phyloP scores from a whole-genome alignment of 2,797 vertebrate species.

The Sebastes steindachneri region DNA sequence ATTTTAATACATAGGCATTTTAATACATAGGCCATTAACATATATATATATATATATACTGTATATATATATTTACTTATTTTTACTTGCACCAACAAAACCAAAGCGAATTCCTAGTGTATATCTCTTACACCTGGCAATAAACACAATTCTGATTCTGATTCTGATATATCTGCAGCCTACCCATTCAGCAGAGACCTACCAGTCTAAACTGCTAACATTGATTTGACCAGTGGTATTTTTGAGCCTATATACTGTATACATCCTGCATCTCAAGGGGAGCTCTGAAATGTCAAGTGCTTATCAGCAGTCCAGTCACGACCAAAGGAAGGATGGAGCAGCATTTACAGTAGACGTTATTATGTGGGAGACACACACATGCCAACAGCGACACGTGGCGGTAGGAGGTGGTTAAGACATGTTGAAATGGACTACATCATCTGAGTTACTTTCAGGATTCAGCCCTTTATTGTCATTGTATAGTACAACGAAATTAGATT shows the following conservation, averaged over 20 bases:
- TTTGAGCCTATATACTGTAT: neutral
- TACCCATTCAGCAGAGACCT: neutral
- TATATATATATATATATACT: no score
- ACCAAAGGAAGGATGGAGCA: conserved; percentile 35
- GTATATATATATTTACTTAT: no score
- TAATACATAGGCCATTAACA: no score
- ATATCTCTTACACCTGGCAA: no score
- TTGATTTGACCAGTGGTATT: neutral
- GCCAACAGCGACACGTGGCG: conserved; percentile 50
- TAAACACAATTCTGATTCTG: no score
- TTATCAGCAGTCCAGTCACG: conserved; percentile 72
- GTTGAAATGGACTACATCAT: neutral
- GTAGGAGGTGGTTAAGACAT: neutral
- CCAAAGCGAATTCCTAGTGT: no score
- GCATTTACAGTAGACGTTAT: conserved; percentile 34
- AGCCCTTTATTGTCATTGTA: no score
- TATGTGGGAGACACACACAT: neutral
- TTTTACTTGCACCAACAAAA: no score
- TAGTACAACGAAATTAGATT: no score
- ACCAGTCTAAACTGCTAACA: neutral
- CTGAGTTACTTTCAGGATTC: rapidly evolving
- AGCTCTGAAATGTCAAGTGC: conserved; percentile 50
- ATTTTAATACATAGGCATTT: no score
- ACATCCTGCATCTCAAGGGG: conserved; percentile 26
- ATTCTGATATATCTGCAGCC: neutral